Conservation (phyloP, 2,113 vertebrate genomes). For the Gobio gobio region DNA sequence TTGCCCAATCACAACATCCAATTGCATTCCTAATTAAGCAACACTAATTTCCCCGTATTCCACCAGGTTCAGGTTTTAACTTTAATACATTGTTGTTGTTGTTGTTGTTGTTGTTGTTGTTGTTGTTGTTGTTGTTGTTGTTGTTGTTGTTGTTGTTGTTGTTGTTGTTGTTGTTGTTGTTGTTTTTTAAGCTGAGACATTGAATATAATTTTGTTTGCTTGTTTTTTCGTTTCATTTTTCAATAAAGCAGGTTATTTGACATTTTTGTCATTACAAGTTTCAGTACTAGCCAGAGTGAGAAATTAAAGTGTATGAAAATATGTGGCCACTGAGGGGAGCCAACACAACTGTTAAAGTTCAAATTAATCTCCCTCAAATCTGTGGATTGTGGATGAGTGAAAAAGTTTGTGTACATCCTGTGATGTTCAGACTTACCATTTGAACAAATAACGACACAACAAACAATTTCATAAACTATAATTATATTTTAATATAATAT, state of each 20-base stretch:
- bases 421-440: neutral
- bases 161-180: too few species aligned
- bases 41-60: neutral
- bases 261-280: neutral
- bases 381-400: neutral
- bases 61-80: neutral
- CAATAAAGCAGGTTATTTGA: neutral
- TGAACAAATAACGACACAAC: neutral
- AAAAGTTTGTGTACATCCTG: neutral
- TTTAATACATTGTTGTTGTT: too few species aligned
- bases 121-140: too few species aligned
- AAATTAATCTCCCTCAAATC: neutral
- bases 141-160: too few species aligned
- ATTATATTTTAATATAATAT: neutral
- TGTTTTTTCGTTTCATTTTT: neutral
- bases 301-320: neutral
- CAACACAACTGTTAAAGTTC: neutral
- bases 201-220: too few species aligned
- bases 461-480: neutral
- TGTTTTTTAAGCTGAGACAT: neutral
- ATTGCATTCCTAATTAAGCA: neutral
- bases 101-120: too few species aligned
- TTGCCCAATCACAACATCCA: neutral
- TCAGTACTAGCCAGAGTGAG: neutral
- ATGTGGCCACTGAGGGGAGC: slow-evolving; percentile 11